Conservation (phyloP, 2,797 vertebrate species). For the Phataginus tricuspis region DNA sequence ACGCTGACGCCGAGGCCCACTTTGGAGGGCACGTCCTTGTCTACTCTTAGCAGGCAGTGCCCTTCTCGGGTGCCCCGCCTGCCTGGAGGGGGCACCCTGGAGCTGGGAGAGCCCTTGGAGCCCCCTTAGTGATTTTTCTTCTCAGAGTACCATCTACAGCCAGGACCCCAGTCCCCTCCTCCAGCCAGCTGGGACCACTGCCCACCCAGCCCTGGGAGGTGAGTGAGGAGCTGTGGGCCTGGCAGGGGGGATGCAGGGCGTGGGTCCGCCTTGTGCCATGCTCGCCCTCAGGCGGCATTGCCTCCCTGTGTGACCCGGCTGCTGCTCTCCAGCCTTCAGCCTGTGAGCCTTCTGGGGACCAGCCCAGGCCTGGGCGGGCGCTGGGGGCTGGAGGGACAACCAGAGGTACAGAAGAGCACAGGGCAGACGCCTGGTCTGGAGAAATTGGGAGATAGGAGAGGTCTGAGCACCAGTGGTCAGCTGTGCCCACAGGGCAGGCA, state of each 20-base stretch:
- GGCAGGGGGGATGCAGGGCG: fast-evolving
- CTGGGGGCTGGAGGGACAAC: background rate
- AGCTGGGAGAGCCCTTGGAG: background rate
- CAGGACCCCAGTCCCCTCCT: background rate
- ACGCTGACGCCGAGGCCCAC: background rate
- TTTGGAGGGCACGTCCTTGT: background rate
- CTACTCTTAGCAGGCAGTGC: background rate
- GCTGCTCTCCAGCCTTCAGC: background rate
- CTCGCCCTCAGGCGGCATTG: no score
- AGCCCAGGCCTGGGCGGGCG: background rate
- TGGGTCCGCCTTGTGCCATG: no score
- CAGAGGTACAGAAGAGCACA: background rate
- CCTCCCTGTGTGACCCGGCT: background rate
- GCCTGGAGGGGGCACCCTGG: background rate
- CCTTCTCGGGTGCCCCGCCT: background rate
- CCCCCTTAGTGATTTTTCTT: background rate
- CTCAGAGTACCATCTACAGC: conserved; percentile 3
- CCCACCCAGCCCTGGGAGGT: background rate
- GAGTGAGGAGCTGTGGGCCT: background rate
- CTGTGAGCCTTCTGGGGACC: background rate
- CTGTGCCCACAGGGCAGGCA: background rate
- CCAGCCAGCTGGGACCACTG: background rate
- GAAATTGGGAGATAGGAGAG: background rate
- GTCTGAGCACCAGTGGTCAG: fast-evolving
- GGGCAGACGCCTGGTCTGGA: background rate